Percentiles rank a stretch among this genome's conserved stretches.
Conservation (phyloP, 1,140 invertebrate species). For the Tetragnatha versicolor region DNA sequence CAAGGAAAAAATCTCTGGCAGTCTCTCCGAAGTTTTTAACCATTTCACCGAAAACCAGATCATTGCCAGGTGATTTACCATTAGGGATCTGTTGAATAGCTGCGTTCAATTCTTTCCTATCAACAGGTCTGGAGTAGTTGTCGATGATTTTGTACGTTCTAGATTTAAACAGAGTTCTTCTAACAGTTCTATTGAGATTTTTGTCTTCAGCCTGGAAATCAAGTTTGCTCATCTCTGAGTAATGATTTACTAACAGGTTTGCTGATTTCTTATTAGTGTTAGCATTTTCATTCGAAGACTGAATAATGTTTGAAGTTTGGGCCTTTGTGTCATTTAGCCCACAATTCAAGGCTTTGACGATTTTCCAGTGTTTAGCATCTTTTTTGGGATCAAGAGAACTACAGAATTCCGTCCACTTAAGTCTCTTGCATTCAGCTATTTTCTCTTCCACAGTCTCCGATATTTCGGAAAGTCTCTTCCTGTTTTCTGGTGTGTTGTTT, state of each 20-base stretch:
- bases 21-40: not conserved
- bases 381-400: not conserved
- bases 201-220: not conserved
- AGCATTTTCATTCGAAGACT: not conserved
- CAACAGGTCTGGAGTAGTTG: not conserved
- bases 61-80: not conserved
- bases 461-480: not conserved
- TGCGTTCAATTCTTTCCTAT: not conserved
- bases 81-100: not conserved
- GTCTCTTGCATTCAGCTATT: not conserved
- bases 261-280: not conserved
- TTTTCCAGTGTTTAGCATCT: not conserved
- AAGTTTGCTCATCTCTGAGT: not conserved
- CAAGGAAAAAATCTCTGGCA: not conserved
- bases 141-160: not conserved
- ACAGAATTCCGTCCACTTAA: not conserved
- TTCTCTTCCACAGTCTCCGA: not conserved
- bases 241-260: not conserved
- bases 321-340: not conserved
- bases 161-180: not conserved
- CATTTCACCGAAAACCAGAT: conserved; percentile 1
- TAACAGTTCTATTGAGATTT: not conserved
- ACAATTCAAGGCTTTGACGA: not conserved
- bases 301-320: not conserved
- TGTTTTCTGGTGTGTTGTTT: not conserved